Evolutionary conservation across 2,888 invertebrate species (phyloP).

Genomic region (Theretra japonica): DNA sequence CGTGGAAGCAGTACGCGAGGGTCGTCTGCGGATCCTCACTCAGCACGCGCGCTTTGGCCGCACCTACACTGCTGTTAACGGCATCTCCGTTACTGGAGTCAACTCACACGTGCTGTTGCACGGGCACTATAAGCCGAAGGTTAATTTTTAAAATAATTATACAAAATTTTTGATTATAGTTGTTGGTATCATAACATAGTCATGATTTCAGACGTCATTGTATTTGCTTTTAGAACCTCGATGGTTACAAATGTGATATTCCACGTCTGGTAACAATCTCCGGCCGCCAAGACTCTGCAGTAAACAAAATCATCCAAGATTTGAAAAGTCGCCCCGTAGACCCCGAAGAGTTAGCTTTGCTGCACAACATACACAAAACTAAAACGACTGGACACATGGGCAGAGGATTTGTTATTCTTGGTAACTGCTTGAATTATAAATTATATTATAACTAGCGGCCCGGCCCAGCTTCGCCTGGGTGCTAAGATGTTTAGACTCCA

Average conservation of each 20-base stretch:
- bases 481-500: too few relatives aligned
- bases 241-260: constrained; percentile 57
- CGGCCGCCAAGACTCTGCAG: constrained; percentile 58
- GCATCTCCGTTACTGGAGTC: constrained; percentile 59
- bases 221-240: background rate
- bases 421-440: constrained; percentile 46
- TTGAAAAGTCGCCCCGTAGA: constrained; percentile 66
- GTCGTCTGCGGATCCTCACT: constrained; percentile 83
- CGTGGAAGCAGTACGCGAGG: constrained; percentile 75
- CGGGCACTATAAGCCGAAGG: constrained; percentile 61
- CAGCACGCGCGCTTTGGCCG: constrained; percentile 83
- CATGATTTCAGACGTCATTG: background rate
- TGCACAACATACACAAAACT: constrained; percentile 64
- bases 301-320: constrained; percentile 55
- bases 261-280: constrained; percentile 66
- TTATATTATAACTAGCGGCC: too few relatives aligned
- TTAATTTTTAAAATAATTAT: constrained; percentile 31
- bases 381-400: constrained; percentile 66
- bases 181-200: too few relatives aligned
- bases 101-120: constrained; percentile 61
- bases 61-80: constrained; percentile 65
- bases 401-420: constrained; percentile 64
- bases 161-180: too few relatives aligned
- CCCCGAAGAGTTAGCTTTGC: constrained; percentile 66
- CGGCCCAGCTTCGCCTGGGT: too few relatives aligned